Percentiles rank a stretch among this genome's conserved stretches.
Evolutionary conservation across 2,797 vertebrate genomes (phyloP).

Genomic region (Notolepis coatsorum): DNA sequence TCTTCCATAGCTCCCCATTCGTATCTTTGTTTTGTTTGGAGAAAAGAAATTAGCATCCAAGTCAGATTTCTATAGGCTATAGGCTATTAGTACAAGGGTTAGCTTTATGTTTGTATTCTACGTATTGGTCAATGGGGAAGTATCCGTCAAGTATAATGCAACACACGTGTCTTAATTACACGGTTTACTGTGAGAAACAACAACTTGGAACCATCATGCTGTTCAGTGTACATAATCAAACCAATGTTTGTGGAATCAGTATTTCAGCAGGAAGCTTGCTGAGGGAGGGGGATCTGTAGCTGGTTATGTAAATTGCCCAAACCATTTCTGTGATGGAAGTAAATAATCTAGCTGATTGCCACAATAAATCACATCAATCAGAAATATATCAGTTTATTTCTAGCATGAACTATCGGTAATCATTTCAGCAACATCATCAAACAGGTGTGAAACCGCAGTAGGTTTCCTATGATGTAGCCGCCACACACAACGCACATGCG

Average conservation of each 20-base stretch:
- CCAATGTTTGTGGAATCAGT: conserved; percentile 14
- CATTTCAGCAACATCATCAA: conserved; percentile 41
- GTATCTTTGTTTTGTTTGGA: no score
- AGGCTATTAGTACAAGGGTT: no score
- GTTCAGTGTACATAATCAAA: conserved; percentile 22
- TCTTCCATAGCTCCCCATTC: no score
- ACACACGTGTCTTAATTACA: conserved; percentile 30
- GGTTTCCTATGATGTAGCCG: no score
- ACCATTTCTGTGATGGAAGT: conserved; percentile 41
- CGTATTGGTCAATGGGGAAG: no score
- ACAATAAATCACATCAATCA: conserved; percentile 70
- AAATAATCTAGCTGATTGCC: conserved; percentile 62
- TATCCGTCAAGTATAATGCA: conserved; percentile 12
- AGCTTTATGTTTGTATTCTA: no score
- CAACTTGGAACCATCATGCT: conserved; percentile 34
- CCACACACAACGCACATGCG: no score
- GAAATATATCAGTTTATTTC: conserved; percentile 42
- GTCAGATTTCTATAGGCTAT: no score
- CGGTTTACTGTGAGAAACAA: conserved; percentile 12
- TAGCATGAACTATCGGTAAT: conserved; percentile 46
- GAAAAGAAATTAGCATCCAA: no score
- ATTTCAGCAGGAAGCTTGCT: conserved; percentile 53
- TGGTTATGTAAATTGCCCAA: conserved; percentile 58
- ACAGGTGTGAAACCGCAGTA: conserved; percentile 27
- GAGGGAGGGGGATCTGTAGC: conserved; percentile 41